Conservation (phyloP, 1,140 invertebrate genomes). For the Habropoda laboriosa region DNA sequence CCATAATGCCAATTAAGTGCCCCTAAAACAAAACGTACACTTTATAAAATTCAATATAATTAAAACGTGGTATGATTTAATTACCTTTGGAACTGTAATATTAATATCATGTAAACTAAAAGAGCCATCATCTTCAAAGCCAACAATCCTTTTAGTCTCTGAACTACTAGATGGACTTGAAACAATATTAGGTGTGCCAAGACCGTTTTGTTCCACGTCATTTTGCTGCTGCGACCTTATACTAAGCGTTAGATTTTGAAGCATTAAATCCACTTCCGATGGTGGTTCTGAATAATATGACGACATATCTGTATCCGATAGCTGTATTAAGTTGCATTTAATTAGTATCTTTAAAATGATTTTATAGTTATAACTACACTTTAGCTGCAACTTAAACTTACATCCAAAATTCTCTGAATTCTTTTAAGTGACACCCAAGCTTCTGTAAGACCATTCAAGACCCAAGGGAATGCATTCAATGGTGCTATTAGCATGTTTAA, state of each 20-base stretch:
- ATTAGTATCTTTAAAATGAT: constrained; percentile 22
- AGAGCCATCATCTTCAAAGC: constrained; percentile 63
- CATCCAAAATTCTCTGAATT: constrained; percentile 89
- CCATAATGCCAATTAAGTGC: constrained; percentile 87
- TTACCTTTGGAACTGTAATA: constrained; percentile 83
- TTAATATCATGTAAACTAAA: constrained; percentile 84
- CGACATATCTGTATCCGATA: constrained; percentile 85
- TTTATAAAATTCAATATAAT: constrained; percentile 19
- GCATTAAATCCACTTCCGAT: constrained; percentile 74
- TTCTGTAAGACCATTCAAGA: constrained; percentile 97
- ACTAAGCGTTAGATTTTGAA: constrained; percentile 82
- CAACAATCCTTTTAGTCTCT: constrained; percentile 60
- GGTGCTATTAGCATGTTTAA: constrained; percentile 98
- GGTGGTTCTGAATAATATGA: constrained; percentile 77
- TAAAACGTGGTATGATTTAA: neutral
- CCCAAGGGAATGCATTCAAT: constrained; percentile 99
- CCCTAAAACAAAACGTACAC: constrained; percentile 77
- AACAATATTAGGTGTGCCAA: constrained; percentile 37
- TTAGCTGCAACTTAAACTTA: constrained; percentile 74
- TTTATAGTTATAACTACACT: neutral
- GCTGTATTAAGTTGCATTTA: constrained; percentile 76
- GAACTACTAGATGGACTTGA: constrained; percentile 60
- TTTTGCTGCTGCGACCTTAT: constrained; percentile 37
- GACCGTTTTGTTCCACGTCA: neutral
- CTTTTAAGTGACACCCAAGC: constrained; percentile 94